phyloP scores from a whole-genome alignment of 2,797 vertebrate species.

The Anguilla obscura region DNA sequence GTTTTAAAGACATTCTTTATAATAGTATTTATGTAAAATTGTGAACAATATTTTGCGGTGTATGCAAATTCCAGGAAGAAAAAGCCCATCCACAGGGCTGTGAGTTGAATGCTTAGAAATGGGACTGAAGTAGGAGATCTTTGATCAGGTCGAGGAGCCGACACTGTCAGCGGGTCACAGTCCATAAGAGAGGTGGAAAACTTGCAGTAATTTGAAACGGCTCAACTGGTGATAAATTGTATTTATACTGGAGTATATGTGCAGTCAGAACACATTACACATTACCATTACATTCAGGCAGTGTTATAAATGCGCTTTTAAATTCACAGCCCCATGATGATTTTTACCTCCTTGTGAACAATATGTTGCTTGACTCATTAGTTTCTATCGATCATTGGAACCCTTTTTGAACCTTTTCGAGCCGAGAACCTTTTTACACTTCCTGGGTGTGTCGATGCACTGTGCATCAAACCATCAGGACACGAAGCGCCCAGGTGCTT shows the following conservation, averaged over 20 bases:
- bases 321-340: neutral
- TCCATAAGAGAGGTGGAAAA: neutral
- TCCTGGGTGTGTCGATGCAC: too few species aligned
- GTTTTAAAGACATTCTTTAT: too few species aligned
- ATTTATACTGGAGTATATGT: too few species aligned
- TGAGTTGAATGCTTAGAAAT: neutral
- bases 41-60: too few species aligned
- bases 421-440: too few species aligned
- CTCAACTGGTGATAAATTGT: too few species aligned
- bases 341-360: neutral
- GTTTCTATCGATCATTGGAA: neutral
- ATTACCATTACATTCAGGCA: neutral
- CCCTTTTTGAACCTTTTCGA: too few species aligned
- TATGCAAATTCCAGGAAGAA: too few species aligned
- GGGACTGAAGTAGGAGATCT: neutral
- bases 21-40: too few species aligned
- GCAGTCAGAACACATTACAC: neutral
- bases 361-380: too few species aligned
- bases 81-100: too few species aligned
- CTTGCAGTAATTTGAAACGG: neutral
- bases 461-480: neutral
- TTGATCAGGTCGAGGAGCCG: neutral
- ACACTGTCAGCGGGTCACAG: neutral
- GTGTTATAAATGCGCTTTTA: neutral
- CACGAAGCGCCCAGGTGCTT: neutral